phyloP scores from a whole-genome alignment of 2,888 invertebrate genomes.

The Drosophila cyrtoloma region DNA sequence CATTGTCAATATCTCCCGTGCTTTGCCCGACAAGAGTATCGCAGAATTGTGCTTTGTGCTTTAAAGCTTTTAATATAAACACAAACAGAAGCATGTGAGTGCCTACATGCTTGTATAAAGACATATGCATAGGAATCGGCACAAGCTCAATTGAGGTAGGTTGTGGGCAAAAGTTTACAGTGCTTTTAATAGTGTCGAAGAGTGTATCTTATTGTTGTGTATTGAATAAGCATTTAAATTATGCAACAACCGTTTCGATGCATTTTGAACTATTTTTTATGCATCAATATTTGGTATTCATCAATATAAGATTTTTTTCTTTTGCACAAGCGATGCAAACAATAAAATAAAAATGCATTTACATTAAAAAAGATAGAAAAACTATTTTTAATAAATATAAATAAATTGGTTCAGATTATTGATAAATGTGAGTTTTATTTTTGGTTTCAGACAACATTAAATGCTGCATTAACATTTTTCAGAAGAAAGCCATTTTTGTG shows the following conservation, averaged over 20 bases:
- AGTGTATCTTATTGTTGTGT: background rate
- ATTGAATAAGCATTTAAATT: background rate
- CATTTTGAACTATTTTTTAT: background rate
- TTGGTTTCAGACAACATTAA: background rate
- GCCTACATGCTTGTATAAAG: background rate
- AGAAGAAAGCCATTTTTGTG: background rate
- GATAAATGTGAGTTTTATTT: background rate
- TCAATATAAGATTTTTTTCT: too few relatives aligned
- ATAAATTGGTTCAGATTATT: background rate
- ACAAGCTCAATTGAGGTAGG: background rate
- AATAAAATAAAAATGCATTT: too few relatives aligned
- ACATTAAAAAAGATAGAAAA: too few relatives aligned
- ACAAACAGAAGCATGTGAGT: background rate
- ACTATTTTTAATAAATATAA: too few relatives aligned
- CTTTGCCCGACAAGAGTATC: conserved; percentile 1
- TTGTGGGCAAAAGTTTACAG: background rate
- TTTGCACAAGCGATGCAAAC: too few relatives aligned
- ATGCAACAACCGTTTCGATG: background rate
- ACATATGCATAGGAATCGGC: background rate
- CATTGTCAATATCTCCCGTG: background rate
- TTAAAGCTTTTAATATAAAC: conserved; percentile 5
- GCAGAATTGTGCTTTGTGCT: conserved; percentile 7
- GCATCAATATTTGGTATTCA: background rate
- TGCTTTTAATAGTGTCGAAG: background rate
- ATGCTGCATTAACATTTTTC: background rate